Evolutionary conservation across 1,140 invertebrate genomes (phyloP), one percentile per base, ranked within the genome.

Genomic region (Drosophila bocqueti): DNA sequence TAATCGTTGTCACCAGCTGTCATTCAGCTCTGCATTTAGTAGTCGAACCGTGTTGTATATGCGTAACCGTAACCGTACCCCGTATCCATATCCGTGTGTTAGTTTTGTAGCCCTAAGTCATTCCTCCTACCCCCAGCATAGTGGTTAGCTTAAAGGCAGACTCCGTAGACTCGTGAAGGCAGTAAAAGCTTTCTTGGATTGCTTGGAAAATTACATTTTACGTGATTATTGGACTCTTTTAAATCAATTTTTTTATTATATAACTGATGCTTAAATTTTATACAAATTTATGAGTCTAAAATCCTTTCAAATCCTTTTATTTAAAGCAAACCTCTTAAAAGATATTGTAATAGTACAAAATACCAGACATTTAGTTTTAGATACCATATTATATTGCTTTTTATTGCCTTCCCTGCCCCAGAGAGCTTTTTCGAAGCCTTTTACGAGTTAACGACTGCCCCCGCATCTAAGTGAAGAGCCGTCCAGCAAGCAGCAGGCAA

Each of bases 401-500:
- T 31, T 2, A 6, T 2, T 10, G n/a, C 4, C 7, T 10, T 3
- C 2, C 8, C 15, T 36, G 10, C 34, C 24, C n/a, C 16, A 61
- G 55, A 24, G 24, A 38, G 67, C 34, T 26, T 31, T 47, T 11
- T 26, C 26, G 31, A 65, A 43, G 4, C 10, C 9, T 15, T 8
- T 29, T 13, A 29, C 26, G 60, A 64, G 61, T 52, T 31, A 62
- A 24, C 42, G 65, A 81, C 82, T 87, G 83, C 68, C 84, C 84
- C 83, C 69, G 78, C 78, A 81, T 84, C 68, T 61, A 89, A 89
- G 84, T 89, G 66, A 81, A 84, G 62, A 89, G 80, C 84, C 84
- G 84, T 89, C 84, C 84, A 74, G 71, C 57, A 90, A 77, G 78
- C 77, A 89, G 81, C 81, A 90, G 81, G 66, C 73, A n/a, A 26